These are phyloP conservation scores for Ceraclea dissimilis DNA, from an alignment of 2,888 invertebrate genomes.

Conservation along the genomic window DNA sequence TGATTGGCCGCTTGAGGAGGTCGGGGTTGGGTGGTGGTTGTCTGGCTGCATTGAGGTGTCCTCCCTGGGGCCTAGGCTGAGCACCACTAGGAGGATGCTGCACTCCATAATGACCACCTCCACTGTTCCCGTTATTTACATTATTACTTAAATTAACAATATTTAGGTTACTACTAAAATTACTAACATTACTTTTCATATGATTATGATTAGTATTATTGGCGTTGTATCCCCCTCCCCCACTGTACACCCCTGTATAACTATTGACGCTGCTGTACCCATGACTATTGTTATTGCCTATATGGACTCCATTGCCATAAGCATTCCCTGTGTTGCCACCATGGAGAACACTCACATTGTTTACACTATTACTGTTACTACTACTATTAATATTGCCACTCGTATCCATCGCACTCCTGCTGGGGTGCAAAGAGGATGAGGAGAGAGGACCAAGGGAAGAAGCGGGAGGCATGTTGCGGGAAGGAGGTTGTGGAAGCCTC, in stretches of 20 bases:
- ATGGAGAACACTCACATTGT: conserved; percentile 30
- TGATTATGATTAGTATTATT: conserved; percentile 4
- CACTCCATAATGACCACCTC: background rate
- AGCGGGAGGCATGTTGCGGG: conserved; percentile 10
- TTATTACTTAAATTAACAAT: background rate
- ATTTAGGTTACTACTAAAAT: too few relatives aligned
- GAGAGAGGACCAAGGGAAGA: background rate
- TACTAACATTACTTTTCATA: background rate
- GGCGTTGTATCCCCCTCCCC: conserved; percentile 4
- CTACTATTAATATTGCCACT: conserved; percentile 22
- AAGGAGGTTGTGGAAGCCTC: conserved; percentile 24
- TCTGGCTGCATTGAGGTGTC: background rate
- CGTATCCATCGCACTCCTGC: background rate
- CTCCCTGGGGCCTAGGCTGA: conserved; percentile 30
- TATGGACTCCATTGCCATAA: conserved; percentile 19
- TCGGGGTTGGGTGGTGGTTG: conserved; percentile 50
- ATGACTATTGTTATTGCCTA: conserved; percentile 19
- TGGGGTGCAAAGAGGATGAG: conserved; percentile 10
- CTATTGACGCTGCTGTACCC: conserved; percentile 16
- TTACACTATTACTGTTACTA: conserved; percentile 28
- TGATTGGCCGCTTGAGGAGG: conserved; percentile 65
- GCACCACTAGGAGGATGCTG: conserved; percentile 28
- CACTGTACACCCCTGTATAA: conserved; percentile 17
- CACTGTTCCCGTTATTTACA: background rate
- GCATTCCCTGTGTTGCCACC: conserved; percentile 31